Conservation (phyloP, 2,113 vertebrate genomes). For the Oenanthe melanoleuca region DNA sequence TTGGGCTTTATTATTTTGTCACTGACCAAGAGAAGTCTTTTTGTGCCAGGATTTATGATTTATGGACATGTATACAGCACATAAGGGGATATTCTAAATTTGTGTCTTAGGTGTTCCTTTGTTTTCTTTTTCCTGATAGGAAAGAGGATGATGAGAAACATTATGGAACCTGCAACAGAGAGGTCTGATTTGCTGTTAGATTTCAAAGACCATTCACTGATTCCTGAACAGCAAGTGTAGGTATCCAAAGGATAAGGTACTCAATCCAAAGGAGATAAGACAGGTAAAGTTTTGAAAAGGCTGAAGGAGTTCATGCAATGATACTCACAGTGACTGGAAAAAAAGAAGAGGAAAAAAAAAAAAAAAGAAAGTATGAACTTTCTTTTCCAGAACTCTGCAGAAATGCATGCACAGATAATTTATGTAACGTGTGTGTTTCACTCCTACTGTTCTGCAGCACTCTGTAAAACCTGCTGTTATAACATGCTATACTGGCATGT, state of each 20-base stretch:
- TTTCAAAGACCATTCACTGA: background rate
- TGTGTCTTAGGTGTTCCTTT: background rate
- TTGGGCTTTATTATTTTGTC: background rate
- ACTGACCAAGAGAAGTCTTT: background rate
- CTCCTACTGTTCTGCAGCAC: background rate
- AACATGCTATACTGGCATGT: background rate
- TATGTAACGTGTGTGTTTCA: background rate
- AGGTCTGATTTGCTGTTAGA: background rate
- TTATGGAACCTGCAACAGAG: background rate
- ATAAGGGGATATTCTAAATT: background rate
- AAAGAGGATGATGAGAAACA: background rate
- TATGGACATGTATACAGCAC: rapidly evolving
- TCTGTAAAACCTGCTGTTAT: constrained; percentile 34
- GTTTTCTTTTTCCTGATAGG: background rate
- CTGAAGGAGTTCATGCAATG: background rate
- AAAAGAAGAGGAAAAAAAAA: background rate
- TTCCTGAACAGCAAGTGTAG: background rate
- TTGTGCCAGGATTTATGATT: background rate
- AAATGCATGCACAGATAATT: constrained; percentile 10
- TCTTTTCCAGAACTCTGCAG: background rate
- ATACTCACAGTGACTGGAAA: background rate
- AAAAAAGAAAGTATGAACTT: background rate
- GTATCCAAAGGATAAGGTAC: background rate
- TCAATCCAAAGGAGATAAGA: background rate
- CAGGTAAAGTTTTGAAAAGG: background rate